Percentiles rank a stretch among this genome's conserved stretches.
Conservation (phyloP, 2,797 vertebrate species). For the Neosalanx taihuensis region DNA sequence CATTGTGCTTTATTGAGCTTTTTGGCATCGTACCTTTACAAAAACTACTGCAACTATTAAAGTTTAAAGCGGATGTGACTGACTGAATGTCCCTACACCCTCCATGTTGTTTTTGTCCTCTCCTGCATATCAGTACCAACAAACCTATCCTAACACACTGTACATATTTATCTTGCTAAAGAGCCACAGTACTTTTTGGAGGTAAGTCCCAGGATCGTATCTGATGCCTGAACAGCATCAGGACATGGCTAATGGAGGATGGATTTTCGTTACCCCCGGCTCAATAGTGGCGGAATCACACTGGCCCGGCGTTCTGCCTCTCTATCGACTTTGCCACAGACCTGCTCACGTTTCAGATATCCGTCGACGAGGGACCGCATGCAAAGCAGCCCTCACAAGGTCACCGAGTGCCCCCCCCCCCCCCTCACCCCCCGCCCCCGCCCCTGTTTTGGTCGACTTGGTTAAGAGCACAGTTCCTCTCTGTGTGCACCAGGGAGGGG, state of each 20-base stretch:
- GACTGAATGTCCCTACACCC: background rate
- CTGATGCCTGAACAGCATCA: background rate
- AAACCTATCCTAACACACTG: background rate
- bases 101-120: background rate
- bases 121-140: background rate
- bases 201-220: background rate
- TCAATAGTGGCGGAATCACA: background rate
- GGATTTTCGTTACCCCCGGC: conserved; percentile 44
- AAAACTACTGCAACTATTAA: background rate
- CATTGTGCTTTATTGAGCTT: too few relatives aligned
- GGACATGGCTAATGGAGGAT: conserved; percentile 42
- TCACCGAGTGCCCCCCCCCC: conserved; percentile 7
- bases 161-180: background rate
- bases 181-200: background rate
- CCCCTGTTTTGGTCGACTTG: background rate
- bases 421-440: background rate
- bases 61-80: background rate
- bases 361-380: background rate
- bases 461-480: conserved; percentile 1
- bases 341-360: conserved; percentile 32
- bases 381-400: conserved; percentile 6
- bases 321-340: conserved; percentile 20
- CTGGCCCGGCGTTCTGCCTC: background rate
- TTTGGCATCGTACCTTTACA: too few relatives aligned
- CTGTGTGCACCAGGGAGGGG: conserved; percentile 9